These are phyloP conservation scores for Columba livia DNA, from an alignment of 2,113 vertebrate genomes.

Conservation along the genomic window DNA sequence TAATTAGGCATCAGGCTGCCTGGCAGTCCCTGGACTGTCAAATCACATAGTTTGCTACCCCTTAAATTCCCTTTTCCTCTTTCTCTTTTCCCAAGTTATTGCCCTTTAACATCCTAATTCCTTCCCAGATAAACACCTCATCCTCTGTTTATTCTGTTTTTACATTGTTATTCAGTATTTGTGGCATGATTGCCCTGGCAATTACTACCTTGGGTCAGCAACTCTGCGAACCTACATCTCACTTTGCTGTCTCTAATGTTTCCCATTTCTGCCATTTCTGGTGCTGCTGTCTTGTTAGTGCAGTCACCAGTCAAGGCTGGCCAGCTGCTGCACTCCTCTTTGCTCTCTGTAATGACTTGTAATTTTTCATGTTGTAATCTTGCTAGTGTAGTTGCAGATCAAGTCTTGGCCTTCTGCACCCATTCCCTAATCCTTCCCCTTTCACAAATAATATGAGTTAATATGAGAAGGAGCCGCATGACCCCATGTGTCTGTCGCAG, in stretches of 20 bases:
- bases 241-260: background rate
- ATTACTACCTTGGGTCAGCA: background rate
- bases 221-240: background rate
- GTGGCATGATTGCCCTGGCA: background rate
- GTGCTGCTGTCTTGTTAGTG: background rate
- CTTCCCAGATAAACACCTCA: background rate
- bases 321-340: background rate
- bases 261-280: background rate
- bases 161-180: background rate
- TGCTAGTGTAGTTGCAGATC: background rate
- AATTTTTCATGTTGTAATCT: background rate
- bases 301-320: background rate
- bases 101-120: background rate
- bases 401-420: background rate
- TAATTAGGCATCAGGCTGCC: background rate
- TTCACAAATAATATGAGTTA: background rate
- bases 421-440: background rate
- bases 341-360: background rate
- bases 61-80: background rate
- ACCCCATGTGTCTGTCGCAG: background rate
- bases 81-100: background rate
- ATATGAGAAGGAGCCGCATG: background rate
- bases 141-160: background rate
- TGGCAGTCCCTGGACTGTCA: background rate
- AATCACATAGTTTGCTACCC: background rate